A percentile compares a stretch with the other conserved stretches of the same genome.
Conservation (phyloP, 2,113 vertebrate species). For the Oreotrochilus melanogaster region DNA sequence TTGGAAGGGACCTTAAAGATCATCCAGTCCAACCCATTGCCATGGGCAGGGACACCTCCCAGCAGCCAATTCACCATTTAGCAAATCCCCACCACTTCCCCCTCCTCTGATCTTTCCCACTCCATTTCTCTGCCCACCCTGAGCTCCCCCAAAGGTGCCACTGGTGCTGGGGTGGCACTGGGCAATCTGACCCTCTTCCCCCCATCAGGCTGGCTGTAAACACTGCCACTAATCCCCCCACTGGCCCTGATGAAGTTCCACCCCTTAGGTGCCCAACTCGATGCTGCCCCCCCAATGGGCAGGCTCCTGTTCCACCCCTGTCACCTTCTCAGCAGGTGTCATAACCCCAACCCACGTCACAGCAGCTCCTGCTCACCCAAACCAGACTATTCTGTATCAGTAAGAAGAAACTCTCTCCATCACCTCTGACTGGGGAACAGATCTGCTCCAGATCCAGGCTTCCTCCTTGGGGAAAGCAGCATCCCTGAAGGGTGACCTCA, state of each 20-base stretch:
- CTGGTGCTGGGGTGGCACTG: accelerated
- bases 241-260: conserved; percentile 4
- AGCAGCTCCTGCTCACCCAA: conserved; percentile 2
- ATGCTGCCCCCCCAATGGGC: neutral
- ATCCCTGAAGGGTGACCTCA: accelerated
- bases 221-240: neutral
- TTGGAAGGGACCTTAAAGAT: too few species aligned
- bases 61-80: too few species aligned
- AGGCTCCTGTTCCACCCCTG: neutral
- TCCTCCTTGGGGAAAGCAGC: neutral
- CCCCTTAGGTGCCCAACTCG: neutral
- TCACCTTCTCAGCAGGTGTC: neutral
- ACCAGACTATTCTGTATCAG: conserved; percentile 38
- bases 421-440: neutral
- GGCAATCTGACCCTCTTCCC: conserved; percentile 63
- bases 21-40: too few species aligned
- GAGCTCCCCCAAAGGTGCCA: neutral
- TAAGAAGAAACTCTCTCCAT: conserved; percentile 15
- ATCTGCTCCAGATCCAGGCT: neutral
- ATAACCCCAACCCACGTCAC: neutral
- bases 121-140: conserved; percentile 16
- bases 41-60: too few species aligned
- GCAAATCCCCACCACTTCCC: neutral
- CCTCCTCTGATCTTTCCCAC: neutral
- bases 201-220: neutral